Evolutionary conservation across 2,797 vertebrate genomes (phyloP).

Genomic region (Salmo trutta): DNA sequence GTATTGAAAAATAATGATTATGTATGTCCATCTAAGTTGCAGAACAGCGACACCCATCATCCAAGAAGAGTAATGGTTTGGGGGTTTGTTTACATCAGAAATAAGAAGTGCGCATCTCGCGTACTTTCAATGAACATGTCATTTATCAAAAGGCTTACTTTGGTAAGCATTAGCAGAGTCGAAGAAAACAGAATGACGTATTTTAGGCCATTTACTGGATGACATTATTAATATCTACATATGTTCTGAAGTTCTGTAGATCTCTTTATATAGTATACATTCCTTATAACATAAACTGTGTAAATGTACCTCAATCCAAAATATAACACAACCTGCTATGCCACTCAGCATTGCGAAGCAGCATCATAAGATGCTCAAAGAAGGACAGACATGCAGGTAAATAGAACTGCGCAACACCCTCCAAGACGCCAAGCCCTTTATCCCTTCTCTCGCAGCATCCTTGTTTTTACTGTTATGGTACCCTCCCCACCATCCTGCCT

Average conservation of each 20-base stretch:
- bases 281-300: background rate
- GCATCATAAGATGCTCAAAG: background rate
- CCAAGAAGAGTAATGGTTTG: conserved; percentile 15
- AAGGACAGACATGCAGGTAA: conserved; percentile 41
- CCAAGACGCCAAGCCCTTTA: conserved; percentile 17
- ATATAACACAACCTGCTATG: background rate
- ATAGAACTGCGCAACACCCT: conserved; percentile 81
- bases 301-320: background rate
- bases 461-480: background rate
- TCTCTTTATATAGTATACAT: background rate
- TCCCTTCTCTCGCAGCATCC: conserved; percentile 12
- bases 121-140: conserved; percentile 35
- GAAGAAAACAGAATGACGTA: conserved; percentile 6
- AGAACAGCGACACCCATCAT: conserved; percentile 61
- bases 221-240: background rate
- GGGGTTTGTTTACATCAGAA: conserved; percentile 80
- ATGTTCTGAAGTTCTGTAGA: background rate
- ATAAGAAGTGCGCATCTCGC: conserved; percentile 80
- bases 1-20: conserved; percentile 8
- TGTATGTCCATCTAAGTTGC: conserved; percentile 10
- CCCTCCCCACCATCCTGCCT: background rate
- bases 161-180: conserved; percentile 56
- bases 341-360: background rate
- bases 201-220: background rate
- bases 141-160: conserved; percentile 46